A percentile compares a stretch with the other conserved stretches of the same genome.
These are phyloP conservation scores for Drosophila setosimentum DNA, from an alignment of 2,888 invertebrate species.

Conservation along the genomic window DNA sequence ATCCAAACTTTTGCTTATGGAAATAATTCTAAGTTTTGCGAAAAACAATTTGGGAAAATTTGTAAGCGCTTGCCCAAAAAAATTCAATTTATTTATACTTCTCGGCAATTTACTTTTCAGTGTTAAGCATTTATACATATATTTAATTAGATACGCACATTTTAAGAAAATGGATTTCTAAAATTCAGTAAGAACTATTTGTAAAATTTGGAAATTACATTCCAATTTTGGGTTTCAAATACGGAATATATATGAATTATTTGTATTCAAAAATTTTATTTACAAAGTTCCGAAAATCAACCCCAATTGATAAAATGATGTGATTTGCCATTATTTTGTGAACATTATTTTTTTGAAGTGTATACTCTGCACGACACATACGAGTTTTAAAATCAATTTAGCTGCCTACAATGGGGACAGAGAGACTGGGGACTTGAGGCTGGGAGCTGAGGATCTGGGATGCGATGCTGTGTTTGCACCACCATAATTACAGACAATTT, in stretches of 20 bases:
- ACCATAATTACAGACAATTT: conserved; percentile 77
- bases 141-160: neutral
- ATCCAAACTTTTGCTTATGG: neutral
- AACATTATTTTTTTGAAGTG: neutral
- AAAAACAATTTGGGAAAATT: neutral
- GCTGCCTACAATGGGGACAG: conserved; percentile 10
- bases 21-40: neutral
- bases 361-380: conserved; percentile 34
- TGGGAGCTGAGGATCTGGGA: conserved; percentile 16
- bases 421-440: neutral
- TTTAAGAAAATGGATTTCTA: accelerated
- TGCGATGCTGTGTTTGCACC: conserved; percentile 54
- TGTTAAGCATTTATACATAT: neutral
- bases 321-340: neutral
- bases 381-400: conserved; percentile 74
- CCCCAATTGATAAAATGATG: neutral
- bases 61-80: neutral
- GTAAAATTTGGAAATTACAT: neutral
- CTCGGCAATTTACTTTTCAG: neutral
- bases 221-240: neutral
- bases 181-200: neutral
- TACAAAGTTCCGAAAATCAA: neutral
- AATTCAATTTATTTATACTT: neutral
- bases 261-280: neutral
- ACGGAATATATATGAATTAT: neutral